Conservation (phyloP, 2,888 invertebrate species). For the Mesorhabditis sp. region DNA sequence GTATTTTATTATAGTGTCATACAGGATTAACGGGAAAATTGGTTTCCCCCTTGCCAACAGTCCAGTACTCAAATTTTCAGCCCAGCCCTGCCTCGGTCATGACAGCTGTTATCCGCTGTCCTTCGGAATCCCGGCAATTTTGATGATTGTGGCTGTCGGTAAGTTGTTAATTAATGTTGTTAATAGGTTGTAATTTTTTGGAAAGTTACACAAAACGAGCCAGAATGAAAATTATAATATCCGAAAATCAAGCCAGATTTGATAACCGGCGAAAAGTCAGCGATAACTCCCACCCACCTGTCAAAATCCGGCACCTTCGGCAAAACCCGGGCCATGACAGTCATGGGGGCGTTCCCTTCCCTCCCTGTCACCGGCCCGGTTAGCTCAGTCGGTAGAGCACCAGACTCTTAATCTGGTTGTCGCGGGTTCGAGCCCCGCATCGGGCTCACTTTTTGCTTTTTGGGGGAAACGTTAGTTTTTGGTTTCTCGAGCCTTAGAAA, state of each 20-base stretch:
- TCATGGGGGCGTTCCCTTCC: too few species aligned
- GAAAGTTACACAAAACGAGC: not conserved
- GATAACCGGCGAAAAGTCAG: too few species aligned
- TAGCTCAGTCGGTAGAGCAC: constrained; percentile 57
- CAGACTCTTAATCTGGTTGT: constrained; percentile 56
- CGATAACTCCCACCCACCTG: too few species aligned
- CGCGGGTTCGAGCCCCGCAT: constrained; percentile 57
- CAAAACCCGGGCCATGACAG: too few species aligned
- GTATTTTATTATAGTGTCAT: too few species aligned
- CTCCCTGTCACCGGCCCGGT: constrained; percentile 29
- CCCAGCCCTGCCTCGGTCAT: constrained; percentile 55
- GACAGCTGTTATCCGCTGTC: constrained; percentile 78
- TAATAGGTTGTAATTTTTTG: not conserved
- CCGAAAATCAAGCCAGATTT: not conserved
- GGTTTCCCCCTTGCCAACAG: too few species aligned
- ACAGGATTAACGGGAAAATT: too few species aligned
- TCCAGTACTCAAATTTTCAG: constrained; percentile 15
- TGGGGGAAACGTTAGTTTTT: too few species aligned
- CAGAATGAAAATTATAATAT: constrained; percentile 27
- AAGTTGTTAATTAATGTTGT: constrained; percentile 53
- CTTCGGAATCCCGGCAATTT: constrained; percentile 80
- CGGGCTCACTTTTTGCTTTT: constrained; percentile 26
- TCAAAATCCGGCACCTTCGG: too few species aligned
- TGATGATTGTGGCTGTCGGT: constrained; percentile 80
- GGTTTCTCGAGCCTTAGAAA: too few species aligned